Base-by-base conservation (phyloP, 2,888 invertebrate species). In the Agrotis ipsilon region DNA sequence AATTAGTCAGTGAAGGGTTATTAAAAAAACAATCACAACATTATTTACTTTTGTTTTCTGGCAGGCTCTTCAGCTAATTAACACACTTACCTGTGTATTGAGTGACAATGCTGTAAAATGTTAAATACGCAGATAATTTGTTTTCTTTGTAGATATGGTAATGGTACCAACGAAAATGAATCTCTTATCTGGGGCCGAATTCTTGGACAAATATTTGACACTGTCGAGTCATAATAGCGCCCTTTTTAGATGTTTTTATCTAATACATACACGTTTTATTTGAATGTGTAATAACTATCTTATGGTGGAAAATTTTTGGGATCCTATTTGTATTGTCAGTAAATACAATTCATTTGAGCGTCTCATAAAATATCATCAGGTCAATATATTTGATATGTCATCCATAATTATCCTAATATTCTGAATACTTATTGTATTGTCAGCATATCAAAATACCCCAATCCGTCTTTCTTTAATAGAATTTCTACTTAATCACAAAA, bases 151-250 rank as follows among this genome's bases (percentile, higher is more conserved):
- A 73, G 86, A 88, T 88, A 39, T 39, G 74, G 76, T 86, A 89
- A 88, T 85, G 84, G 70, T 68, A 59, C 72, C 69, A 75, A 82
- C 80, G 61, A 75, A 80, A 76, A 80, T 76, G 52, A 86, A 81
- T 86, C 77, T 79, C 72, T 81, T 81, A 83, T 85, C 83, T 74
- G 68, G 77, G 69, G 70, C 75, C 68, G 62, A 86, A 88, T 86
- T 87, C 82, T 84, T 82, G 21, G 54, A 77, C 74, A 82, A 86
- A 82, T 76, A 86, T 80, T 81, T 75, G 69, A 73, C 72, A 54
- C 59, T 66, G 75, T 45, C 21, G 11, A 54, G 52, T 60, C 52
- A 58, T 58, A 49, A 21, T n/a, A 57, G 46, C 49, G 61, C 60
- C 63, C 46, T 67, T 66, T 60, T 67, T 24, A 45, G 24, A 61